These are phyloP conservation scores for Oophaga pumilio DNA, from an alignment of 2,113 vertebrate species.

Conservation along the genomic window DNA sequence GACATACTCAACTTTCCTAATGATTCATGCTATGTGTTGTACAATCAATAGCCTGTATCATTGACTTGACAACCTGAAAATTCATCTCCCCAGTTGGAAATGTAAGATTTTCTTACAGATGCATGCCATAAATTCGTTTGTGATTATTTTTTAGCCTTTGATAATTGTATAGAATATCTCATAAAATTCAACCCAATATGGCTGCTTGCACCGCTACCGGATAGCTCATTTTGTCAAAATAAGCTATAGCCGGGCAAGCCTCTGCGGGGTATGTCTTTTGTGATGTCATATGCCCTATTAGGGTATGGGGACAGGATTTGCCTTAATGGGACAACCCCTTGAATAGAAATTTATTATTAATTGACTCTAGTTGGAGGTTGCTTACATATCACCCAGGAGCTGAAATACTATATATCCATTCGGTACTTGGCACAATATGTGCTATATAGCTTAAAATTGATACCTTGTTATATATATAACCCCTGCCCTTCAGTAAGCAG, in stretches of 20 bases:
- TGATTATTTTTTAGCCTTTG: neutral
- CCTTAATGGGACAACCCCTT: too few relatives aligned
- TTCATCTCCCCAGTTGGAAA: neutral
- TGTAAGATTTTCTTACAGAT: neutral
- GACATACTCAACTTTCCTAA: too few relatives aligned
- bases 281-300: too few relatives aligned
- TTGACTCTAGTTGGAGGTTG: neutral
- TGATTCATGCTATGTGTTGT: too few relatives aligned
- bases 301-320: too few relatives aligned
- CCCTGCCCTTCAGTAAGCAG: neutral
- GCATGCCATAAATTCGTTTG: neutral
- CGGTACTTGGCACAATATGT: conserved; percentile 20
- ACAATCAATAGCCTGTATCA: too few relatives aligned
- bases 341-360: neutral
- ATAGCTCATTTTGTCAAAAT: too few relatives aligned
- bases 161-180: neutral
- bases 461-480: neutral
- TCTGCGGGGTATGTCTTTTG: too few relatives aligned
- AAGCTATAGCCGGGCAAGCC: too few relatives aligned
- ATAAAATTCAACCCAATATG: neutral
- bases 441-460: neutral
- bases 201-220: too few relatives aligned
- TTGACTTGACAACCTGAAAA: neutral
- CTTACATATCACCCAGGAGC: neutral
- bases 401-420: neutral